A percentile compares a stretch with the other conserved stretches of the same genome.
phyloP scores from a whole-genome alignment of 2,797 vertebrate genomes.

The Catamblyrhynchus diadema region DNA sequence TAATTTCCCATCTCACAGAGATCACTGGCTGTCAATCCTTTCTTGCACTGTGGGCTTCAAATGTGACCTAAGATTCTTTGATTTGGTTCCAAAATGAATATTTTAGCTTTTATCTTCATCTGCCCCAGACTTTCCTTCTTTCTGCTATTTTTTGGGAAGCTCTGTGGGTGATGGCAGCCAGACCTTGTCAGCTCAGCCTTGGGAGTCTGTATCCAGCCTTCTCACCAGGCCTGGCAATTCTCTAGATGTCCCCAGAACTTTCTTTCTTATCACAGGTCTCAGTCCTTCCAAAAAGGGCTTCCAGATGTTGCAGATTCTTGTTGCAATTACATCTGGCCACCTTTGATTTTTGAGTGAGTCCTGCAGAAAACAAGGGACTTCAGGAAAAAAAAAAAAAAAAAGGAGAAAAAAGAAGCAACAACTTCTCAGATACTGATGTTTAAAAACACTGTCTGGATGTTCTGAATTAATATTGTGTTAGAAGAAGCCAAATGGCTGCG shows the following conservation, averaged over 20 bases:
- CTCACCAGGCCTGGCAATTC: not conserved
- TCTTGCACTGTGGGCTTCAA: not conserved
- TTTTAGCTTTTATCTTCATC: not conserved
- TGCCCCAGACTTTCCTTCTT: not conserved
- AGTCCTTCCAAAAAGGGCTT: not conserved
- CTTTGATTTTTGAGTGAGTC: not conserved
- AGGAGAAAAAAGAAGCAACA: not conserved
- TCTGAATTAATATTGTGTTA: conserved; percentile 54
- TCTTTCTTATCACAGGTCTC: not conserved
- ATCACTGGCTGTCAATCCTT: not conserved
- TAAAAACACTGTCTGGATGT: conserved; percentile 51
- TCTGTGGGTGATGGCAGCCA: not conserved
- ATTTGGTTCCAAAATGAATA: not conserved
- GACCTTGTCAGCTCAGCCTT: not conserved
- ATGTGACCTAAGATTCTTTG: not conserved
- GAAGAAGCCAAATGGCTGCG: conserved; percentile 49
- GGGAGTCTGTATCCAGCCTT: not conserved
- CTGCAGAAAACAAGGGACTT: not conserved
- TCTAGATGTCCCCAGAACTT: not conserved
- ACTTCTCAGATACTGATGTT: not conserved
- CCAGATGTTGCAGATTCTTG: not conserved
- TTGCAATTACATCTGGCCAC: not conserved
- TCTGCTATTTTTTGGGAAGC: not conserved
- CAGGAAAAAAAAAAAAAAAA: not conserved
- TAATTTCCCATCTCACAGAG: not conserved